Conservation (phyloP, 2,797 vertebrate genomes). For the Chloroceryle amazona region DNA sequence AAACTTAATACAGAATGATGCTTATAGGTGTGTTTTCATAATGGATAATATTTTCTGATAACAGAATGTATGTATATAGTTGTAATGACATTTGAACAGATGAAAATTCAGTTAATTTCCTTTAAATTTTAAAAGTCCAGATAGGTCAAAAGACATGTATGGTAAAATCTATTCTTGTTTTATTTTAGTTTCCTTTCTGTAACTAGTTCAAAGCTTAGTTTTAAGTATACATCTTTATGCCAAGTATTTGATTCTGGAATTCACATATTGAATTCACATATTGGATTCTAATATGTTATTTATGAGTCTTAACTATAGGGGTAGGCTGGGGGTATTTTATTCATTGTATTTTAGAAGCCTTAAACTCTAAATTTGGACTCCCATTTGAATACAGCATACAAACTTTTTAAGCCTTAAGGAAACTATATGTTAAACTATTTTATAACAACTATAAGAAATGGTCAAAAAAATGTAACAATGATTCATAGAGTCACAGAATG, state of each 20-base stretch:
- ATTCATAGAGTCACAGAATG: neutral
- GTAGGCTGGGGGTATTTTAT: neutral
- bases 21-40: neutral
- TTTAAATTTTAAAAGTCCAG: neutral
- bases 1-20: neutral
- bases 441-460: neutral
- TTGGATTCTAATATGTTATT: neutral
- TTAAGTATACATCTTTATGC: neutral
- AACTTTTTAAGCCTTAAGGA: neutral
- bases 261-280: neutral
- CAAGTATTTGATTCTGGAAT: neutral
- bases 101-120: neutral
- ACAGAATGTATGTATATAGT: neutral
- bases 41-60: neutral
- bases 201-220: neutral
- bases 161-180: conserved; percentile 1
- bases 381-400: neutral
- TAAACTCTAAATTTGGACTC: neutral
- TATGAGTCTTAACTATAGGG: neutral
- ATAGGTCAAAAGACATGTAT: neutral
- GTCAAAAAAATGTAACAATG: neutral
- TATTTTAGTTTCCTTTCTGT: neutral
- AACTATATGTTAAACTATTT: neutral
- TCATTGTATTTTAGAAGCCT: neutral
- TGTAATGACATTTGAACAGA: neutral